Conservation (phyloP, 2,888 invertebrate genomes). For the Trachelus tabidus region DNA sequence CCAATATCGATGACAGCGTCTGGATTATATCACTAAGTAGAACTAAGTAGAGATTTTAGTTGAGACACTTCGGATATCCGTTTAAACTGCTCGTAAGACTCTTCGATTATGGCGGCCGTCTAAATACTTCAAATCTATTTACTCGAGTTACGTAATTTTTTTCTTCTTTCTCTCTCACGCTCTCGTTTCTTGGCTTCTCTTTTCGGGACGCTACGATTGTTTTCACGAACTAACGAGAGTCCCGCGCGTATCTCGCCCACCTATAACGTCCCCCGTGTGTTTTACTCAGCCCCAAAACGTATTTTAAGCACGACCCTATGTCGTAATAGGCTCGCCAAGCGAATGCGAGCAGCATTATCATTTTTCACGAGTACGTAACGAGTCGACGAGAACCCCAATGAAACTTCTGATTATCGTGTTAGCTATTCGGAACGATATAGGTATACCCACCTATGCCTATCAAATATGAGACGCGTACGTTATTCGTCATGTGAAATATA, state of each 20-base stretch:
- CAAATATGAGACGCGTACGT: background rate
- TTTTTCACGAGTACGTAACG: background rate
- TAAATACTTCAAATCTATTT: background rate
- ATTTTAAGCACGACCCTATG: conserved; percentile 2
- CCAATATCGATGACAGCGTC: background rate
- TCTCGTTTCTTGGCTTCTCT: background rate
- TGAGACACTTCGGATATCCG: background rate
- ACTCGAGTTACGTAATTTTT: background rate
- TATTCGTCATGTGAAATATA: background rate
- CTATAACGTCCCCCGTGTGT: background rate
- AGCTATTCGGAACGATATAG: background rate
- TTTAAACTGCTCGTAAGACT: background rate
- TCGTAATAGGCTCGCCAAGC: background rate
- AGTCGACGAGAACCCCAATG: background rate
- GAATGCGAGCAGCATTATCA: background rate
- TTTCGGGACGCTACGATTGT: background rate
- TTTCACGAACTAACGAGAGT: background rate
- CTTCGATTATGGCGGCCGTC: background rate
- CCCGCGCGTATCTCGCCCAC: background rate
- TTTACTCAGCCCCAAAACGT: background rate
- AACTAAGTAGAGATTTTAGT: background rate
- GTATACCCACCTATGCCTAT: background rate
- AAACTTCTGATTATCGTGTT: background rate
- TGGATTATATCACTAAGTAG: background rate
- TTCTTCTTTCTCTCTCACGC: conserved; percentile 18